A percentile compares a stretch with the other conserved stretches of the same genome.
Evolutionary conservation across 2,113 vertebrate species (phyloP).

Genomic region (Heptranchias perlo): DNA sequence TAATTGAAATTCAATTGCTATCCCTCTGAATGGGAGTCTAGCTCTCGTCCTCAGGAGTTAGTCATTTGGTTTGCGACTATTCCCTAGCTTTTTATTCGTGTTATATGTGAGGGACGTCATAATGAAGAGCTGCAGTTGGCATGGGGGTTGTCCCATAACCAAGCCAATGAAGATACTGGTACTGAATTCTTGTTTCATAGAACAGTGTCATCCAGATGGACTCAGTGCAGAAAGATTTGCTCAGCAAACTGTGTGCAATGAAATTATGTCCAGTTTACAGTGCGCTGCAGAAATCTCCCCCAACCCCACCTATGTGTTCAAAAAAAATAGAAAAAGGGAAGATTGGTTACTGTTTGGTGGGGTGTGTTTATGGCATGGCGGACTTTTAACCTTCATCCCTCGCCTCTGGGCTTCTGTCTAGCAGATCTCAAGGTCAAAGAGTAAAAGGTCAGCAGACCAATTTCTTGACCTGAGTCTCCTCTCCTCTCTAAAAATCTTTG

Average conservation of each 20-base stretch:
- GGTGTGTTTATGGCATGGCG: neutral
- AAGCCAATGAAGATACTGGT: no score
- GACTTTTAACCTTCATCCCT: neutral
- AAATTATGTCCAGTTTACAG: neutral
- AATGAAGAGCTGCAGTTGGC: neutral
- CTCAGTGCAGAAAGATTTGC: constrained; percentile 7
- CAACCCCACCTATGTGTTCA: neutral
- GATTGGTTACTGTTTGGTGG: neutral
- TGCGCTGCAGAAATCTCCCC: neutral
- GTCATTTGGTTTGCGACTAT: neutral
- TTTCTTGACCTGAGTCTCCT: neutral
- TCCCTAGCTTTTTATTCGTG: neutral
- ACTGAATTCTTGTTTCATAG: neutral
- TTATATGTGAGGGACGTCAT: neutral
- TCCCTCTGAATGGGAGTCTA: neutral
- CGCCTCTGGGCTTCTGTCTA: neutral
- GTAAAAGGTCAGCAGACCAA: neutral
- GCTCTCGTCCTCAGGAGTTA: neutral
- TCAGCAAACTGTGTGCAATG: neutral
- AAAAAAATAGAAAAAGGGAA: neutral
- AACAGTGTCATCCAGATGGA: neutral
- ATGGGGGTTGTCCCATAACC: neutral
- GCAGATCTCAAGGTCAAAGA: neutral
- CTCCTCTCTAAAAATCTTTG: neutral
- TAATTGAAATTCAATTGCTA: no score